Conservation (phyloP, 1,140 invertebrate species). For the Drosophila elegans region DNA sequence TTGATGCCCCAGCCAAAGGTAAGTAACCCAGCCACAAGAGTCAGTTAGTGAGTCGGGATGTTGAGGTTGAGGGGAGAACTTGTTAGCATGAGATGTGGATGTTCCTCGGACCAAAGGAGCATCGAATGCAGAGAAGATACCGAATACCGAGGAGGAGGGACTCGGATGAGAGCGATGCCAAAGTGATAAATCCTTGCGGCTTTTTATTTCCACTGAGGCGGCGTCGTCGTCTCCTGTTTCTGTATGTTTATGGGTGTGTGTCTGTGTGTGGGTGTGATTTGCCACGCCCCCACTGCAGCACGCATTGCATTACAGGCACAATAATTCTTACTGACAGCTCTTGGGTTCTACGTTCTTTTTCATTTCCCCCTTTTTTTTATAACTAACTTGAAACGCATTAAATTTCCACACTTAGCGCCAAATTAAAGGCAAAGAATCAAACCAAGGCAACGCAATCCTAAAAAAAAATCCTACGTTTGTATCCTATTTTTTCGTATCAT, state of each 20-base stretch:
- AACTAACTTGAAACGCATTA: conserved; percentile 33
- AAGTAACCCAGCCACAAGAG: conserved; percentile 66
- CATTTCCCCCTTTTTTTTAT: conserved; percentile 12
- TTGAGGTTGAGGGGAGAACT: conserved; percentile 42
- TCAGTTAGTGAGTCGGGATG: conserved; percentile 22
- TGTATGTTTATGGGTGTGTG: conserved; percentile 16
- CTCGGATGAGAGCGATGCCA: conserved; percentile 68
- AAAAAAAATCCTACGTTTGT: conserved; percentile 19
- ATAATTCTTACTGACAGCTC: conserved; percentile 79
- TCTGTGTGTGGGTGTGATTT: conserved; percentile 49
- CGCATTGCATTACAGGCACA: conserved; percentile 80
- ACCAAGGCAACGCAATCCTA: conserved; percentile 27
- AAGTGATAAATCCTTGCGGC: conserved; percentile 82
- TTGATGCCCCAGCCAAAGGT: conserved; percentile 32
- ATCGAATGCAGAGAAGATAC: conserved; percentile 14
- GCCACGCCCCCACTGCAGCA: conserved; percentile 58
- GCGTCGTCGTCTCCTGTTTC: conserved; percentile 23
- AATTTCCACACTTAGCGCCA: conserved; percentile 71
- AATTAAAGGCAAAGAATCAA: conserved; percentile 71
- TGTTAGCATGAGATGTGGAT: conserved; percentile 75
- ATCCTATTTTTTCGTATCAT: conserved; percentile 39
- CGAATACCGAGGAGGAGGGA: not conserved
- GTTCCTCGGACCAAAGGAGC: conserved; percentile 54
- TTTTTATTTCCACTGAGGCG: conserved; percentile 71
- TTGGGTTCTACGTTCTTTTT: conserved; percentile 30